phyloP scores from a whole-genome alignment of 2,113 vertebrate species.

The Willisornis vidua region DNA sequence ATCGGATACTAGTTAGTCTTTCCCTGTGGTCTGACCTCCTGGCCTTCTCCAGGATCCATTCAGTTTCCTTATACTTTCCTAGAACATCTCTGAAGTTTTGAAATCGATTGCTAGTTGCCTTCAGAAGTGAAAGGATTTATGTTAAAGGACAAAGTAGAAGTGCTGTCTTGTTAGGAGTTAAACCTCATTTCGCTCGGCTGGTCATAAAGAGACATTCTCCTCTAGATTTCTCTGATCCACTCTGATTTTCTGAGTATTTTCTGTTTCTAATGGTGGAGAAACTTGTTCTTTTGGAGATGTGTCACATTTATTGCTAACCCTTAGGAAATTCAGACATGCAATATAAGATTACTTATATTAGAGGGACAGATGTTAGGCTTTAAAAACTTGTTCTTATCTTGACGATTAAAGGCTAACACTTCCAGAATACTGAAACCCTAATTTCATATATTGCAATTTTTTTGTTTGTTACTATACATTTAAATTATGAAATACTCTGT shows the following conservation, averaged over 20 bases:
- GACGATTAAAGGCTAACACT: background rate
- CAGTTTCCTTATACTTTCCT: background rate
- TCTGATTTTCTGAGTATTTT: background rate
- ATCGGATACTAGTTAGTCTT: background rate
- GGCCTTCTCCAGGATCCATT: background rate
- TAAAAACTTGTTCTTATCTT: background rate
- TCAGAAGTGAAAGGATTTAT: background rate
- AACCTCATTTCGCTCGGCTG: background rate
- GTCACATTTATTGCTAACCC: background rate
- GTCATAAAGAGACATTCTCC: background rate
- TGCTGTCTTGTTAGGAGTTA: background rate
- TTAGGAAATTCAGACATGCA: background rate
- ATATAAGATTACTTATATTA: conserved; percentile 10
- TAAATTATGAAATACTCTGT: background rate
- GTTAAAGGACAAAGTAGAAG: background rate
- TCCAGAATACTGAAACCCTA: background rate
- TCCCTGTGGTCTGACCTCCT: background rate
- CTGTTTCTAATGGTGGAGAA: background rate
- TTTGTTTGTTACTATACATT: background rate
- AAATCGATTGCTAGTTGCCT: background rate
- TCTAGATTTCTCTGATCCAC: background rate
- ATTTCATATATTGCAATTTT: background rate
- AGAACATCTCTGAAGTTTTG: background rate
- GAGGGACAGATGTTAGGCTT: background rate
- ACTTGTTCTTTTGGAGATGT: background rate